Percentiles rank a stretch among this genome's conserved stretches.
Conservation (phyloP, 2,888 invertebrate genomes). For the Drosophila suboccidentalis region DNA sequence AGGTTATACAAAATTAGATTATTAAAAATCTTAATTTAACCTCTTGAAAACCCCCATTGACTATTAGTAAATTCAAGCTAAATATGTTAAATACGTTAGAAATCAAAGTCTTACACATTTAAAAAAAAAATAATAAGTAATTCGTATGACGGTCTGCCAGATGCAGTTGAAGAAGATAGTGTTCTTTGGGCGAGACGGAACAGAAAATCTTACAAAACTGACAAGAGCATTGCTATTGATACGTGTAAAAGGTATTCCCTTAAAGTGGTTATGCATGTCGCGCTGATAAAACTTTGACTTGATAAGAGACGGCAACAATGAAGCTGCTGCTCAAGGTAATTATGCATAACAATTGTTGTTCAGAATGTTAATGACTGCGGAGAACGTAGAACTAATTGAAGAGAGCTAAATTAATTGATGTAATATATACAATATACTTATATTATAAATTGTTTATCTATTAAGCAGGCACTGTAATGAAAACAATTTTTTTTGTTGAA, state of each 20-base stretch:
- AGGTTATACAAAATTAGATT: too few relatives aligned
- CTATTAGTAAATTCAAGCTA: too few relatives aligned
- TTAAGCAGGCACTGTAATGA: too few relatives aligned
- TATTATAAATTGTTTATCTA: too few relatives aligned
- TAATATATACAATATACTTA: too few relatives aligned
- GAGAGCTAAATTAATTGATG: too few relatives aligned
- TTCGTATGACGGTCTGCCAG: not conserved
- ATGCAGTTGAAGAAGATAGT: not conserved
- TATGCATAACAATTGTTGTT: constrained; percentile 13
- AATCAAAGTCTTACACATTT: too few relatives aligned
- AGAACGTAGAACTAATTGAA: not conserved
- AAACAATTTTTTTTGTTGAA: too few relatives aligned
- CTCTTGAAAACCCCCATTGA: too few relatives aligned
- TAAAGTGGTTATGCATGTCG: constrained; percentile 64
- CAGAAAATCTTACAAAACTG: not conserved
- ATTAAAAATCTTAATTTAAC: too few relatives aligned
- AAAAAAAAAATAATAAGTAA: not conserved
- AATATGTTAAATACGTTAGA: too few relatives aligned
- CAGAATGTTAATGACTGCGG: not conserved
- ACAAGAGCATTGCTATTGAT: not conserved
- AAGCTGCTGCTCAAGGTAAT: constrained; percentile 6
- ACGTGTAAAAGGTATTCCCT: constrained; percentile 16
- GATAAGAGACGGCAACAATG: constrained; percentile 35
- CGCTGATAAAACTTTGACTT: constrained; percentile 45
- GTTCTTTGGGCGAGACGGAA: not conserved